Base-by-base conservation (phyloP, 1,140 invertebrate genomes). In the Drosophila ambigua region DNA sequence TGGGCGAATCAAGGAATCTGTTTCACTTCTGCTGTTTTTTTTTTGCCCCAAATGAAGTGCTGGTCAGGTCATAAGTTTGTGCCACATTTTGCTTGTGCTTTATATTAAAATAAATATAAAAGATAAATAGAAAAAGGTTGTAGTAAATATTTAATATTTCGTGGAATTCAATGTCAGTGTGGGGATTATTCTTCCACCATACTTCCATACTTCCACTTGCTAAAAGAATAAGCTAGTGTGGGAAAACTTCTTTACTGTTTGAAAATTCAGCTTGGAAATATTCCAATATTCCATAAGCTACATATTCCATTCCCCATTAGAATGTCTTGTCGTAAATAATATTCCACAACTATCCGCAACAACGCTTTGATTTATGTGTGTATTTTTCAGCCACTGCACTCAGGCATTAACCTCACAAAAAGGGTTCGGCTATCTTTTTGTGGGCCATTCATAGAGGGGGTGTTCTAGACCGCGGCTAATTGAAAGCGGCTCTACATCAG, bases 41-140 rank as follows among this genome's bases (percentile, higher is more conserved):
- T 64, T 39, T 57, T 59, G 16, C 35, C 55, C 59, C 63, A 82
- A 68, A 82, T 82, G 51, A 74, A 83, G 79, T 82, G 79, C 74
- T 60, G 23, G 35, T 60, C 45, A 66, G 68, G 66, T 72, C 59
- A 71, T 50, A 54, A 63, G 68, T 63, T 39, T 2, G 2, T 31
- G 28, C 28, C 28, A 28, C 1, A 28, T 8, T 28, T 28, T 7
- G 8, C 8, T 9, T 31, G 8, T 31, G 0, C 8, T 31, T 31
- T 31, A 8, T 31, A 2, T 8, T 9, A 4, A 31, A 31, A 31
- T 2, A 28, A 7, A 0, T 7, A 28, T 1, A 24, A 24, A 24
- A 24, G 2, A 24, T 4, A 24, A 4, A 24, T 24, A 0, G 3
- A 24, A 4, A 24, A 28, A 6, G 26, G 5, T 28, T 7, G 1